Evolutionary conservation across 53 echinoderm and acorn worm genomes (phyloP).

Genomic region (Zoroaster sp.): DNA sequence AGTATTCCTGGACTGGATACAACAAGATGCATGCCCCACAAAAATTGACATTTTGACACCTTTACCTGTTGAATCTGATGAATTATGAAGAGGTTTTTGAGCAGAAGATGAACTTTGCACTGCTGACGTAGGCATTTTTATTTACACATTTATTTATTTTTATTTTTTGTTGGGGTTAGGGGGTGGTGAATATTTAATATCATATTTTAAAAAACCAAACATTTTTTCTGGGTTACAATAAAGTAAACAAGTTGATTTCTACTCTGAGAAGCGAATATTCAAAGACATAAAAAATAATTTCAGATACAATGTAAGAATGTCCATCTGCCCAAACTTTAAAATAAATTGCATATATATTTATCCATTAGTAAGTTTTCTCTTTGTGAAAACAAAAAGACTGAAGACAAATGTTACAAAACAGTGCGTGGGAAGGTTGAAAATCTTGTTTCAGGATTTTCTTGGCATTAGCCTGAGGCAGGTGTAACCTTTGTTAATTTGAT

Average conservation of each 20-base stretch:
- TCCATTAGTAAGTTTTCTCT: too few relatives aligned
- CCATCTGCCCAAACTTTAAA: too few relatives aligned
- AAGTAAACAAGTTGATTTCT: too few relatives aligned
- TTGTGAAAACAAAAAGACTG: too few relatives aligned
- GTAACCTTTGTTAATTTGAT: not conserved
- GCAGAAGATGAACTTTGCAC: not conserved
- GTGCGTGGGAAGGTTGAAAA: not conserved
- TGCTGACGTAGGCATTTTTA: conserved; percentile 23
- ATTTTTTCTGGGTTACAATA: too few relatives aligned
- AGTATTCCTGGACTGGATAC: not conserved
- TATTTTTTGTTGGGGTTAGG: not conserved
- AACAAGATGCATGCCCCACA: not conserved
- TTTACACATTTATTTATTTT: not conserved
- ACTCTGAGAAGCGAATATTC: too few relatives aligned
- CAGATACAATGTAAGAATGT: too few relatives aligned
- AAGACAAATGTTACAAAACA: not conserved
- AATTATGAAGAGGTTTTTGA: not conserved
- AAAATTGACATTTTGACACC: conserved; percentile 25
- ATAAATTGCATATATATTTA: too few relatives aligned
- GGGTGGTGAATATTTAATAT: too few relatives aligned
- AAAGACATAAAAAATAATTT: too few relatives aligned
- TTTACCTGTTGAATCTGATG: not conserved
- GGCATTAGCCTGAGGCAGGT: conserved; percentile 21
- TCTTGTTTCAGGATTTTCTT: not conserved
- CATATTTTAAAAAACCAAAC: too few relatives aligned